phyloP scores from a whole-genome alignment of 2,797 vertebrate genomes.

The Limnodromus scolopaceus region DNA sequence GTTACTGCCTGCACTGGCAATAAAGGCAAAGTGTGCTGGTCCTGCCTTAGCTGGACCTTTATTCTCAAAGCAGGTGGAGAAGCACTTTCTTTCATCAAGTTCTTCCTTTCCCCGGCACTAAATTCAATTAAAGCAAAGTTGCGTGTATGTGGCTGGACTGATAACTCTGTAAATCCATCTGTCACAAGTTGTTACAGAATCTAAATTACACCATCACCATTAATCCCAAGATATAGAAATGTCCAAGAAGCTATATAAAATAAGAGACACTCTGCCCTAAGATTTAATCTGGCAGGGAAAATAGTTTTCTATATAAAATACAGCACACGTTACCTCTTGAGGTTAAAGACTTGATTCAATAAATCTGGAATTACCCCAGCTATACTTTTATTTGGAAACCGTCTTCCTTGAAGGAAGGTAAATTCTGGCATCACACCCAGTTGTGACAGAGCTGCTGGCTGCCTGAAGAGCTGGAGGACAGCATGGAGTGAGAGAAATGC shows the following conservation, averaged over 20 bases:
- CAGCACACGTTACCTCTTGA: background rate
- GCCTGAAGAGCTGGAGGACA: background rate
- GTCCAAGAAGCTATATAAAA: conserved; percentile 17
- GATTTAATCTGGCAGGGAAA: conserved; percentile 24
- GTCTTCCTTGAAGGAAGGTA: background rate
- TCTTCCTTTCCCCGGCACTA: background rate
- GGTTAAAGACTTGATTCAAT: background rate
- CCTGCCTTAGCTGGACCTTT: background rate
- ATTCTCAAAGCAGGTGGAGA: background rate
- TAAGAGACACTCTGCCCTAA: background rate
- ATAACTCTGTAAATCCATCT: conserved; percentile 28
- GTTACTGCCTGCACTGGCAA: background rate
- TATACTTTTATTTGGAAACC: background rate
- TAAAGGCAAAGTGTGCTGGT: background rate
- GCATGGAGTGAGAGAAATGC: background rate
- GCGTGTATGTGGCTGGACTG: background rate
- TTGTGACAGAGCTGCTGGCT: background rate
- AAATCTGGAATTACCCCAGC: background rate
- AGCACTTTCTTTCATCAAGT: background rate
- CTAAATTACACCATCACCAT: conserved; percentile 40
- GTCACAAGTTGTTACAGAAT: background rate
- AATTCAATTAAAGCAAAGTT: conserved; percentile 7
- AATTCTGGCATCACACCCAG: background rate
- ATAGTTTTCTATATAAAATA: conserved; percentile 23
- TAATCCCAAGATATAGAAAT: conserved; percentile 19